Base-by-base conservation (phyloP, 2,888 invertebrate genomes). In the Drosophila eohydei region DNA sequence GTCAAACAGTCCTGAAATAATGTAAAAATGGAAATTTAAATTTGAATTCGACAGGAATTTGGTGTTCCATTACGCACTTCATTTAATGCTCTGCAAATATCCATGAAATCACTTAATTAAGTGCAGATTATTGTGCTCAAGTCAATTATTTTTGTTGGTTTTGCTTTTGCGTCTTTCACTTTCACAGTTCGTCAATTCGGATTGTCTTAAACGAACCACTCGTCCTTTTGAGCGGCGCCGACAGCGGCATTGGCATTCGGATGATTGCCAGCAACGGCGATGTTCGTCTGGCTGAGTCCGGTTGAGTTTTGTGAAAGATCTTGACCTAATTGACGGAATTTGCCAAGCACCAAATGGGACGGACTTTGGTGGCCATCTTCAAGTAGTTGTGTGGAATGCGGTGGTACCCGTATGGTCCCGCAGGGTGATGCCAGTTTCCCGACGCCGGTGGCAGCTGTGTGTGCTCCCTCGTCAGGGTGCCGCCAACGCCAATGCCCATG, bases 381-480 rank as follows among this genome's bases (percentile, higher is more conserved):
- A 92, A 93, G 92, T 92, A 93, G 88, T 92, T 93, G 92, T 89
- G 93, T 93, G 90, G 93, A 91, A 91, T 93, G 93, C 92, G 92
- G 92, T 91, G 93, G 93, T 93, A 93, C 93, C 93, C 92, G 92
- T 90, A 93, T 92, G 92, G 93, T 93, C 96, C 97, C 97, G 96
- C 97, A 97, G 97, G 97, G 97, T 95, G 97, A 96, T 95, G 95
- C 97, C 96, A 97, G 97, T 97, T 97, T 97, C 97, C 97, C 97
- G 96, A 96, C 94, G 93, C 94, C 68, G 94, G 83, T 93, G 94
- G 94, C 93, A 94, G 94, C 92, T 94, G 94, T 92, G 93, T 92
- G 90, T 93, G 93, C 78, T 94, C 94, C 91, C 93, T 93, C 93
- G 93, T 94, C 92, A 93, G 91, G 93, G 94, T 95, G 94, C 93